Base-by-base conservation (phyloP, 2,888 invertebrate genomes). In the Atethmia centrago region DNA sequence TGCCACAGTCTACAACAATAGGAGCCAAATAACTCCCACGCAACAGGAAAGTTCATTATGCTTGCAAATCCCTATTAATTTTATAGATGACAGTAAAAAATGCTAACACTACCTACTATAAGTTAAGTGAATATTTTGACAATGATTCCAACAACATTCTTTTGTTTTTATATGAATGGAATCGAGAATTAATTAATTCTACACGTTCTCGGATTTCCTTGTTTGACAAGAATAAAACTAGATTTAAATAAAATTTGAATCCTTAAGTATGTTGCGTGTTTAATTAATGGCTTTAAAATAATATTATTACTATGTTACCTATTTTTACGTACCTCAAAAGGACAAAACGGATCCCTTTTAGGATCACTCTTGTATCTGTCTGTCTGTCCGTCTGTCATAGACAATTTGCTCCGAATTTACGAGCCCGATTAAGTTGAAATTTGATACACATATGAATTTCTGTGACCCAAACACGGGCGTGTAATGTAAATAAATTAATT, bases 11-110 rank as follows among this genome's bases (percentile, higher is more conserved):
- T 25, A 59, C 9, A 79, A 83, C 71, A 80, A 78, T 74, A 65
- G 77, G 59, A 53, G 61, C 36, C 36, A 31, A 68, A 68, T 42
- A 28, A 78, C 79, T 81, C 85, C 85, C 84, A 87, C 87, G 83
- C 86, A 76, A 0, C 56, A 53, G 36, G 66, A 83, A 84, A 77
- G 75, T 81, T 83, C 77, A 82, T 80, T 79, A 85, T 77, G 80
- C 73, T 83, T 79, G 75, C 84, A 84, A 87, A 88, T 86, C 47
- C 80, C 71, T 73, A 79, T 72, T 72, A 73, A 80, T 82, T 80
- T 87, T 85, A 88, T 86, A 83, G 82, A 83, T 85, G 76, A 77
- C 67, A 58, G 55, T 83, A 81, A 83, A 84, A 83, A 74, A 67
- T 25, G 2, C 53, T 59, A 67, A 75, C 28, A 53, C n/a, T 7